Percentiles rank a stretch among this genome's conserved stretches.
Conservation (phyloP, 2,113 vertebrate genomes). For the Pollachius pollachius region DNA sequence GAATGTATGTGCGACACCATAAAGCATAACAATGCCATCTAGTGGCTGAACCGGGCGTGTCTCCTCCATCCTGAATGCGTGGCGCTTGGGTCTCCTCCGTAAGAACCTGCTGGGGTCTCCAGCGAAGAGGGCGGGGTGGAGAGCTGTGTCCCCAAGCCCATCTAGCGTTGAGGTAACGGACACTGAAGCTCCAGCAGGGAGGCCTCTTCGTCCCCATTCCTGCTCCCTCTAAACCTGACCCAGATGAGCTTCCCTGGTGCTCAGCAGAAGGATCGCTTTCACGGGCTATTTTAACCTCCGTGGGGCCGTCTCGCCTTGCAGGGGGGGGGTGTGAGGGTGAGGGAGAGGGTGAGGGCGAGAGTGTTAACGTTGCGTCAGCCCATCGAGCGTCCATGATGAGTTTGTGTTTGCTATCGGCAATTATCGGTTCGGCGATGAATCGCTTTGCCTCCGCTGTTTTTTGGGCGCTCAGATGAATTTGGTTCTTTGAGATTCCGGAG, state of each 20-base stretch:
- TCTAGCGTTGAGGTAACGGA: neutral
- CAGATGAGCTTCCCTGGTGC: slow-evolving; percentile 27
- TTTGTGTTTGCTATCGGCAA: too few relatives aligned
- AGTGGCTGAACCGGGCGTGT: slow-evolving; percentile 34
- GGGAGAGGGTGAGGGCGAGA: too few relatives aligned
- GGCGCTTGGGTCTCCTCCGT: neutral
- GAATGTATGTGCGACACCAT: slow-evolving; percentile 9
- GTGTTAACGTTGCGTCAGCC: too few relatives aligned
- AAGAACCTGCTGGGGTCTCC: too few relatives aligned
- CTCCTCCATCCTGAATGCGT: neutral
- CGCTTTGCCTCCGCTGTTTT: too few relatives aligned
- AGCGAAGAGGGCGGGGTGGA: neutral
- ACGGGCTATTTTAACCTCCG: slow-evolving; percentile 59
- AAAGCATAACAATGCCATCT: slow-evolving; percentile 64
- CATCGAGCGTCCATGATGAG: too few relatives aligned
- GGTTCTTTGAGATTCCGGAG: too few relatives aligned
- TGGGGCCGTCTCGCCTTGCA: slow-evolving; percentile 11
- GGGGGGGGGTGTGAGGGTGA: neutral
- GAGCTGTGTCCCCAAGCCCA: neutral
- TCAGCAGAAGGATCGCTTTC: slow-evolving; percentile 49
- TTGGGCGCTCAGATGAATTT: too few relatives aligned
- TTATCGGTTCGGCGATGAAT: too few relatives aligned
- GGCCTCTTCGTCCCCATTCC: slow-evolving; percentile 26
- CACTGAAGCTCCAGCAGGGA: neutral
- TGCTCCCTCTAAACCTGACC: slow-evolving; percentile 42